Evolutionary conservation across 2,888 invertebrate species (phyloP), one percentile per base, ranked within the genome.

Genomic region (Amiota mariae): DNA sequence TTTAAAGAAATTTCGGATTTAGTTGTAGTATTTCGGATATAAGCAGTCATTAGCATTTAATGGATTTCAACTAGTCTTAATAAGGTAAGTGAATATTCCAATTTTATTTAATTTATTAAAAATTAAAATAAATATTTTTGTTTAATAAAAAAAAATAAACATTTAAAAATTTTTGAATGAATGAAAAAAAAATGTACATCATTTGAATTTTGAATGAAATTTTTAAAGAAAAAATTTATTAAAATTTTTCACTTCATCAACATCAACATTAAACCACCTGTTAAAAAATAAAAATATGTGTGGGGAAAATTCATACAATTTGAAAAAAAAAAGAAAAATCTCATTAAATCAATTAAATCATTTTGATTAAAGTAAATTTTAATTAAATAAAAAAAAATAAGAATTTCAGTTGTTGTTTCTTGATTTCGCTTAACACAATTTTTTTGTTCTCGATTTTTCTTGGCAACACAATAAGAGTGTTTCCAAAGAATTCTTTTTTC

Each of bases 31-130:
- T 36, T 71, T 70, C 78, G 80, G 81, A 78, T 79, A 79, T 85
- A 86, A 86, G 86, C 78, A 86, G 86, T 77, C 79, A 79, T 78
- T 85, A 85, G 86, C 87, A 85, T 86, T 86, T 85, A 86, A 85
- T 86, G 85, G 86, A 86, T 79, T 85, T 84, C 78, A 77, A 78
- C 82, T 84, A 86, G 84, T 79, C 57, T 57, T 36, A 78, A 76
- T 82, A 86, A 84, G 84, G 74, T 79, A 84, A 86, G 85, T 85
- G 71, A 85, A 86, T 81, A 24, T 24, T 24, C 24, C 1, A 24
- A 24, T 2, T 24, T 24, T 36, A 36, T 1, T 18, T 18, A 18
- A 2, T 24, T 24, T 24, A 24, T 24, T 24, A 24, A 24, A 24
- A 24, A 24, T 24, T 24, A 2, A 59, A 59, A 18, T 24, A 59